These are phyloP conservation scores for Spilarctia lutea DNA, from an alignment of 2,888 invertebrate species.

Conservation along the genomic window DNA sequence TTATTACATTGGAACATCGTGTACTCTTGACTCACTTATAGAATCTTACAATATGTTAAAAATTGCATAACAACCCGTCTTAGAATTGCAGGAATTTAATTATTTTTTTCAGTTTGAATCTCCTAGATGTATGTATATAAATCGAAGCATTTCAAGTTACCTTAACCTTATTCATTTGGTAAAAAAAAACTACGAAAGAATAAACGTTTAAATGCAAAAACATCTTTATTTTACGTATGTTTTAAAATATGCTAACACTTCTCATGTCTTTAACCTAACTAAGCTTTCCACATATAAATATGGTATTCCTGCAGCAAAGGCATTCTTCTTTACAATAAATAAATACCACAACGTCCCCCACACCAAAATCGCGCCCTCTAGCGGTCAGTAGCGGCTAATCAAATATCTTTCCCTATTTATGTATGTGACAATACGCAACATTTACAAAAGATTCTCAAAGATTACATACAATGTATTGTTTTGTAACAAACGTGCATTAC, in stretches of 20 bases:
- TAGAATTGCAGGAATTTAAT: no score
- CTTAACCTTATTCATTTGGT: no score
- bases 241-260: background rate
- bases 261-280: background rate
- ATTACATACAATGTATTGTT: conserved; percentile 25
- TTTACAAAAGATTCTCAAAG: conserved; percentile 61
- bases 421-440: conserved; percentile 78
- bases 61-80: no score
- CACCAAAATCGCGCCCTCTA: conserved; percentile 58
- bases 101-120: no score
- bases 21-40: no score
- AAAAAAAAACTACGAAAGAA: no score
- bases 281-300: background rate
- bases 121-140: no score
- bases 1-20: background rate
- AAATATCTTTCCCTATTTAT: conserved; percentile 79
- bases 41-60: no score
- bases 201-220: no score
- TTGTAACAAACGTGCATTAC: background rate
- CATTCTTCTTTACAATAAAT: conserved; percentile 17
- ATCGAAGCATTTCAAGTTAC: no score
- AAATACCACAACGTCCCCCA: conserved; percentile 25
- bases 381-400: conserved; percentile 78
- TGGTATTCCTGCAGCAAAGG: background rate
- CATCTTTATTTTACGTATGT: no score